Conservation (phyloP, 2,797 vertebrate genomes). For the Nannoperca australis region DNA sequence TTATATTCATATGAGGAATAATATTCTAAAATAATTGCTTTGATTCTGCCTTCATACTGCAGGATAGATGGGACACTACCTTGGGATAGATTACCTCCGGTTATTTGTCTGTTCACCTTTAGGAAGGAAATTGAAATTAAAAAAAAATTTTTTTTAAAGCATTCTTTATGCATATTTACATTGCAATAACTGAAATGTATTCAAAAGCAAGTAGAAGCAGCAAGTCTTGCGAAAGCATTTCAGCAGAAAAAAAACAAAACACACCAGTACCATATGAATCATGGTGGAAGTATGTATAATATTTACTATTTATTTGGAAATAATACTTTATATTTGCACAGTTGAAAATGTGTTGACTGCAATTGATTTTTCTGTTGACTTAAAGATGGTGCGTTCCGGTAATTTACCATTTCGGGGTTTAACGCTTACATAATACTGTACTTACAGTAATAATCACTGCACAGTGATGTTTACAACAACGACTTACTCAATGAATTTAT, state of each 20-base stretch:
- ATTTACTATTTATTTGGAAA: background rate
- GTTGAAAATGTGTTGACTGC: background rate
- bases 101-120: conserved; percentile 30
- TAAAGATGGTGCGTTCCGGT: conserved; percentile 3
- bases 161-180: conserved; percentile 24
- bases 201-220: conserved; percentile 14
- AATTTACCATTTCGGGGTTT: conserved; percentile 1
- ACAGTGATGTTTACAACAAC: conserved; percentile 18
- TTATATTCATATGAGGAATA: conserved; percentile 26
- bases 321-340: background rate
- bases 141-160: no score
- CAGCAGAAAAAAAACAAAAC: conserved; percentile 7
- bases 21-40: conserved; percentile 29
- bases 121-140: conserved; percentile 22
- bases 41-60: background rate
- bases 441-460: background rate
- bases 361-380: background rate
- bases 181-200: conserved; percentile 9
- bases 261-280: background rate
- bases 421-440: background rate
- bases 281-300: background rate
- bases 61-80: conserved; percentile 13
- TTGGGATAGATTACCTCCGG: conserved; percentile 1
- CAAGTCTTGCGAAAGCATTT: background rate
- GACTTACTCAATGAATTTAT: conserved; percentile 9